Conservation (phyloP, 1,140 invertebrate species). For the Eupristina koningsbergeri region DNA sequence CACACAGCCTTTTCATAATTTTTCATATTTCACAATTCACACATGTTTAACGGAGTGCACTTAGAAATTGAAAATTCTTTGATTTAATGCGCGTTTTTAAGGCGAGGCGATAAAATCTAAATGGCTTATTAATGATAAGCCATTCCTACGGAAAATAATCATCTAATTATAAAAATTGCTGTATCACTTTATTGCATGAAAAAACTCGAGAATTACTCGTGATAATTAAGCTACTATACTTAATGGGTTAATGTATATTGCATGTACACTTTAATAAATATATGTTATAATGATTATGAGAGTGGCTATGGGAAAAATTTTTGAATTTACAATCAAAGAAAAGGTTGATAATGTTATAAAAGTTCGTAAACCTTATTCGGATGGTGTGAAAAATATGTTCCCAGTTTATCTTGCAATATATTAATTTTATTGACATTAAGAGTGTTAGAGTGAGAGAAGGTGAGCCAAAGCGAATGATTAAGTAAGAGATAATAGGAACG, state of each 20-base stretch:
- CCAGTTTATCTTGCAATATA: neutral
- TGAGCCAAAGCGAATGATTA: neutral
- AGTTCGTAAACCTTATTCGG: slow-evolving; percentile 27
- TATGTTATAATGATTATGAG: slow-evolving; percentile 5
- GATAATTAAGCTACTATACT: slow-evolving; percentile 17
- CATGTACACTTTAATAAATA: slow-evolving; percentile 17
- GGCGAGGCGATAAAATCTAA: too few species aligned
- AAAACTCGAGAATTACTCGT: neutral
- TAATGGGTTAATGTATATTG: slow-evolving; percentile 8
- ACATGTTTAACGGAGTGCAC: too few species aligned
- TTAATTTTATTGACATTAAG: slow-evolving; percentile 8
- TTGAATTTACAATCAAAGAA: neutral
- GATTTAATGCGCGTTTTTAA: neutral
- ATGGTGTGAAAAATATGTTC: neutral
- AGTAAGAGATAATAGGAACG: neutral
- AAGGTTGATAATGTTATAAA: neutral
- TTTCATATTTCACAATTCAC: neutral
- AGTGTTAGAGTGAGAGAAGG: neutral
- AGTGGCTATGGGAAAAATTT: slow-evolving; percentile 12
- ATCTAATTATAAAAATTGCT: neutral
- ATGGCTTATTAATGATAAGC: too few species aligned
- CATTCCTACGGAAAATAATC: too few species aligned
- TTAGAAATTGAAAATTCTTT: neutral
- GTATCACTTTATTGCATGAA: neutral
- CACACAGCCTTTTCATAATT: neutral